Conservation (phyloP, 2,797 vertebrate genomes). For the Rousettus madagascariensis region DNA sequence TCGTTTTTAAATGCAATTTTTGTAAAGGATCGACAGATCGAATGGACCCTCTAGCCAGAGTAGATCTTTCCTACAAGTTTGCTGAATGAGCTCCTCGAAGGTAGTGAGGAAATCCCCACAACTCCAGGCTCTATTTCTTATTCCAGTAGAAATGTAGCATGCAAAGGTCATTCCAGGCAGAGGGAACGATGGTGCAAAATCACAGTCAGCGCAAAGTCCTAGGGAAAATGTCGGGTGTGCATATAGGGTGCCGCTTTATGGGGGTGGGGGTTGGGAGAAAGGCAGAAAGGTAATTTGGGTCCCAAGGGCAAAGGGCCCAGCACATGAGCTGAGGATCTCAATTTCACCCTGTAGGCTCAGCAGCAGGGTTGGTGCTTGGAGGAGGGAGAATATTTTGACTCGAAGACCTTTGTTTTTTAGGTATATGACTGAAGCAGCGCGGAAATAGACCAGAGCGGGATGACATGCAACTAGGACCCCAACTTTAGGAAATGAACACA, state of each 20-base stretch:
- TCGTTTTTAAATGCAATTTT: neutral
- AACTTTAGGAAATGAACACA: neutral
- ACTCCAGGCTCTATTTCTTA: neutral
- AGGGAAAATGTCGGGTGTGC: neutral
- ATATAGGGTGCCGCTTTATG: neutral
- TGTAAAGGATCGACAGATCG: neutral
- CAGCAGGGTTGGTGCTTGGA: neutral
- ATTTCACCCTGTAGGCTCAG: neutral
- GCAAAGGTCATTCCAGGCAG: neutral
- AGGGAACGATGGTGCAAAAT: neutral
- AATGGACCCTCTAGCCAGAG: neutral
- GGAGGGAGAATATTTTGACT: neutral
- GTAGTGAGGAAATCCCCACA: neutral
- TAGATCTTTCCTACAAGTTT: neutral
- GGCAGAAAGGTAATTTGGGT: neutral
- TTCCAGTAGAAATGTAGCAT: neutral
- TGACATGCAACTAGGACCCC: neutral
- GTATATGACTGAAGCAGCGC: neutral
- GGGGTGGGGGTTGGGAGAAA: neutral
- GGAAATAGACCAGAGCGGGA: neutral
- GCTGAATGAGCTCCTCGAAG: neutral
- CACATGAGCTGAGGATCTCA: neutral
- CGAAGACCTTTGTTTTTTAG: neutral
- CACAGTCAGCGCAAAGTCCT: neutral
- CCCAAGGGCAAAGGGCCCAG: neutral